phyloP scores from a whole-genome alignment of 2,797 vertebrate genomes.

The Hypotaenidia philippensis region DNA sequence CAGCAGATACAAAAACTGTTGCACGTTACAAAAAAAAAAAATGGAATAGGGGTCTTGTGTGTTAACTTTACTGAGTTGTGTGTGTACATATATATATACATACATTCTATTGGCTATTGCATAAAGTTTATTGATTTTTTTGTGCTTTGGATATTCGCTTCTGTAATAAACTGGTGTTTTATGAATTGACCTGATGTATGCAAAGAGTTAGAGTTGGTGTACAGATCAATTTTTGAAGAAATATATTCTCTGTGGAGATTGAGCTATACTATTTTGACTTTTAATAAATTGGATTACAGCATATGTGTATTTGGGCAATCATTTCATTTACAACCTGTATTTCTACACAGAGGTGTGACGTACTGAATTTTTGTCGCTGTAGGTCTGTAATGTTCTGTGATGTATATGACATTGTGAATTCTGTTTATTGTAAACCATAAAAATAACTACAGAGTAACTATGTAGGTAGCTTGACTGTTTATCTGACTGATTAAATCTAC shows the following conservation, averaged over 20 bases:
- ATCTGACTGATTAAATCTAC: neutral
- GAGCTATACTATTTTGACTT: neutral
- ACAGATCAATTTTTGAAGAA: slow-evolving; percentile 27
- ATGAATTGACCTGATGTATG: neutral
- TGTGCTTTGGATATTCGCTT: slow-evolving; percentile 8
- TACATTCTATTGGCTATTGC: neutral
- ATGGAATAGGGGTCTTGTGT: neutral
- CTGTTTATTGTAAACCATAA: neutral
- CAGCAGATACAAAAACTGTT: neutral
- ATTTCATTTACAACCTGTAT: slow-evolving; percentile 7
- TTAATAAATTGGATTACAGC: neutral
- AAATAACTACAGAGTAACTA: neutral
- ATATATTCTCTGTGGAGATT: neutral
- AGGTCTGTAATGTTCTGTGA: neutral
- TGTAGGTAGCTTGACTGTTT: neutral
- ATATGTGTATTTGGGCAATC: neutral
- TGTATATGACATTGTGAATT: neutral
- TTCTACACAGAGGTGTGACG: neutral
- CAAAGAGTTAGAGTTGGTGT: neutral
- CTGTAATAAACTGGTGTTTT: neutral
- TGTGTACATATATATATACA: neutral
- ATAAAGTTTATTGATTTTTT: slow-evolving; percentile 33
- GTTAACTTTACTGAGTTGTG: neutral
- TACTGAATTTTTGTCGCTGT: neutral
- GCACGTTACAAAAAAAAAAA: too few species aligned